phyloP scores from a whole-genome alignment of 2,888 invertebrate genomes.

The Lysandra coridon region DNA sequence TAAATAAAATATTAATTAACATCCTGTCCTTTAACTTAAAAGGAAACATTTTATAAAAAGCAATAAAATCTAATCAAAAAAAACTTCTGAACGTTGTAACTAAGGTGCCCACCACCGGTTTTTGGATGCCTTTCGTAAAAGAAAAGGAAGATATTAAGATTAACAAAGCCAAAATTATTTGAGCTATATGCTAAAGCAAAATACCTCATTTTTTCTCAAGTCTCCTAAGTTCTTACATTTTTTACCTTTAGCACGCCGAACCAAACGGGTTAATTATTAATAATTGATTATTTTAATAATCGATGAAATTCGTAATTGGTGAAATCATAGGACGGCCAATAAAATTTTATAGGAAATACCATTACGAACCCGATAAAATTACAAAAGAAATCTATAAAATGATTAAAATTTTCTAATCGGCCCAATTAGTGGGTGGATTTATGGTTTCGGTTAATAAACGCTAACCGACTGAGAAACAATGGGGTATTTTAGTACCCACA shows the following conservation, averaged over 20 bases:
- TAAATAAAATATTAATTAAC: no score
- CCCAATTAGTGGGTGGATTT: conserved; percentile 73
- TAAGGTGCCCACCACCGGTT: no score
- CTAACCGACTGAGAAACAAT: conserved; percentile 20
- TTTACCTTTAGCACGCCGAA: not conserved
- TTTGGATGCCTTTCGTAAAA: no score
- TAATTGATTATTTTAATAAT: conserved; percentile 46
- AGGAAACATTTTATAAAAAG: no score
- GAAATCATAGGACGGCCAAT: conserved; percentile 72
- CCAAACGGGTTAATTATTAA: conserved; percentile 30
- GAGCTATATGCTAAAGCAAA: no score
- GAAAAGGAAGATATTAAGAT: no score
- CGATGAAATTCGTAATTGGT: conserved; percentile 61
- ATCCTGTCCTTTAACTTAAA: no score
- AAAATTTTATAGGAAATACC: conserved; percentile 68
- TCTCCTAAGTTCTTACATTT: not conserved
- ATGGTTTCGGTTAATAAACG: conserved; percentile 62
- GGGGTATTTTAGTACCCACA: not conserved
- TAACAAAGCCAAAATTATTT: no score
- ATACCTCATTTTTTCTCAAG: no score
- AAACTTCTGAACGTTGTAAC: no score
- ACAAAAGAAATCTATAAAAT: conserved; percentile 79
- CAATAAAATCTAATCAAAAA: no score
- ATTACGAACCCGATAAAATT: conserved; percentile 74
- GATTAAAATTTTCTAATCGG: conserved; percentile 74